A percentile compares a stretch with the other conserved stretches of the same genome.
Conservation (phyloP, 2,888 invertebrate genomes). For the Eugnorisma glareosa region DNA sequence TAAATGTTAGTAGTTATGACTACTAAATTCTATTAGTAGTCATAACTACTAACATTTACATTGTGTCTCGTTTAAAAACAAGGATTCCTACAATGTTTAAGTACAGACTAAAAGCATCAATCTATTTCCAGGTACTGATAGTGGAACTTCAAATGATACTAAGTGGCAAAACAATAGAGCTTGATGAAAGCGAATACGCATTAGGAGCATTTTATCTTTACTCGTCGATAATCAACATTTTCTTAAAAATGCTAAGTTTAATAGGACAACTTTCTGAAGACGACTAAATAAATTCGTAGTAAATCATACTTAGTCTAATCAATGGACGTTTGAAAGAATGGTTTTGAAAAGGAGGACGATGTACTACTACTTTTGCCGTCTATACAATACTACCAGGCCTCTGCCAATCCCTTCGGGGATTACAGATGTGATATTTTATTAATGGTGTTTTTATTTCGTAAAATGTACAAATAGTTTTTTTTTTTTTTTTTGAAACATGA, state of each 20-base stretch:
- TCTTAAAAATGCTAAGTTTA: background rate
- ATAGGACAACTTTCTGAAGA: background rate
- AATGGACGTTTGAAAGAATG: background rate
- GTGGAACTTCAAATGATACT: constrained; percentile 6
- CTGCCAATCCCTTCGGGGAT: no score
- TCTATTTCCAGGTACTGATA: background rate
- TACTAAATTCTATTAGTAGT: background rate
- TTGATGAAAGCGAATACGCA: background rate
- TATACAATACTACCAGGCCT: background rate
- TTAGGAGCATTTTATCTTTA: background rate
- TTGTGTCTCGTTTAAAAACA: background rate
- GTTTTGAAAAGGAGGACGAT: no score
- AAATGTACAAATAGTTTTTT: background rate
- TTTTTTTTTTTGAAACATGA: background rate
- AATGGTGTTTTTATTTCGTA: background rate
- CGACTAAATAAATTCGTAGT: background rate
- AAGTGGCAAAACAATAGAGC: background rate
- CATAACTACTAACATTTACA: background rate
- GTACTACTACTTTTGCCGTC: no score
- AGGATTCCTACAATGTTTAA: background rate
- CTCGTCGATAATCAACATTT: background rate
- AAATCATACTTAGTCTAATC: background rate
- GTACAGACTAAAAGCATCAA: background rate
- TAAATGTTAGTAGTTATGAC: no score
- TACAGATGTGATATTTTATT: background rate